A percentile compares a stretch with the other conserved stretches of the same genome.
Conservation (phyloP, 2,888 invertebrate genomes). For the Elmis aenea region DNA sequence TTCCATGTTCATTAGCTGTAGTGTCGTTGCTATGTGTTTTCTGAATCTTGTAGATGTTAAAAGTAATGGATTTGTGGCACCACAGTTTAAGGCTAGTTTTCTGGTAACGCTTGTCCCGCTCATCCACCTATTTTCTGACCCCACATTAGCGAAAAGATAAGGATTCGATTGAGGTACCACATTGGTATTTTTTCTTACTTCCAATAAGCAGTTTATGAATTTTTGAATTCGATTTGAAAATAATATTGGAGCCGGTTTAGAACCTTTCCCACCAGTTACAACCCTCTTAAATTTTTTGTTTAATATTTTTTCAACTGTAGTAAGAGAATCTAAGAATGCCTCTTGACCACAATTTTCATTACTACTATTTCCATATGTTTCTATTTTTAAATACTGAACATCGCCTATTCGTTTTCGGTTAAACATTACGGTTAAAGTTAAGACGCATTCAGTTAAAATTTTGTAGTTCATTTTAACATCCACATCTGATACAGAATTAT, state of each 20-base stretch:
- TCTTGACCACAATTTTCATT: too few relatives aligned
- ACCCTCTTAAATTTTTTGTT: constrained; percentile 21
- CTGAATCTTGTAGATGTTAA: constrained; percentile 15
- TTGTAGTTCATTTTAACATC: constrained; percentile 15
- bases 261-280: constrained; percentile 22
- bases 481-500: constrained; percentile 3
- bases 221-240: constrained; percentile 18
- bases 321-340: constrained; percentile 15
- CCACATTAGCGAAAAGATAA: constrained; percentile 16
- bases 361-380: too few relatives aligned
- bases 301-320: constrained; percentile 13
- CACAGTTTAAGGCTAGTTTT: constrained; percentile 8
- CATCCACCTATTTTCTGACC: constrained; percentile 15
- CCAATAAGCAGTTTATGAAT: constrained; percentile 8
- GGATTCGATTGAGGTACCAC: constrained; percentile 8
- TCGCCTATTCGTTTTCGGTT: constrained; percentile 8
- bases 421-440: constrained; percentile 4
- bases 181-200: constrained; percentile 5
- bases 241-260: constrained; percentile 23
- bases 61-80: constrained; percentile 8
- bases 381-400: constrained; percentile 8
- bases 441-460: constrained; percentile 19
- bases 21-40: constrained; percentile 23
- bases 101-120: constrained; percentile 8
- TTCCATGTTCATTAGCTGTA: constrained; percentile 23